phyloP scores from a whole-genome alignment of 1,140 invertebrate species.

The Amphibalanus amphitrite region DNA sequence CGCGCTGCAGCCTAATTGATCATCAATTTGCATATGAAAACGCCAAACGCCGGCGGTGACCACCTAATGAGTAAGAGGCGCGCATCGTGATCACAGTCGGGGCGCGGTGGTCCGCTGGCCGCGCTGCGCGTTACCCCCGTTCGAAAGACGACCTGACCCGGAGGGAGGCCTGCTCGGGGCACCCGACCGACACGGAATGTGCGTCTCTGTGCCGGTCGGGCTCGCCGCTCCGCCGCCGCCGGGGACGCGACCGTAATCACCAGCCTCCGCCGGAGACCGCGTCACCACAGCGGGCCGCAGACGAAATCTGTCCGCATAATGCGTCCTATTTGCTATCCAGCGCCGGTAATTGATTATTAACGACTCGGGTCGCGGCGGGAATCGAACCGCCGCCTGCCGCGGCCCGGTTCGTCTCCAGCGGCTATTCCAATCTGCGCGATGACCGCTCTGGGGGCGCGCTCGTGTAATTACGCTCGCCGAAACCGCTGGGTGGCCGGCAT shows the following conservation, averaged over 20 bases:
- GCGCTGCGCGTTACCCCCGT: too few relatives aligned
- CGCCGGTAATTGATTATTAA: not conserved
- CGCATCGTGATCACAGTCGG: too few relatives aligned
- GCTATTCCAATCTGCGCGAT: not conserved
- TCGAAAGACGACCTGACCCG: too few relatives aligned
- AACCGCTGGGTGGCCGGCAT: not conserved
- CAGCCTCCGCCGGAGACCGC: not conserved
- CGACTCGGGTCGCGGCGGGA: too few relatives aligned
- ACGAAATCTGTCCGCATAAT: not conserved
- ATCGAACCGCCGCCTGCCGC: not conserved
- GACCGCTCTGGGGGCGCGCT: not conserved
- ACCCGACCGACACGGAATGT: too few relatives aligned
- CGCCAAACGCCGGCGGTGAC: not conserved
- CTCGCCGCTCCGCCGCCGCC: too few relatives aligned
- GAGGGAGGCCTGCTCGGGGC: too few relatives aligned
- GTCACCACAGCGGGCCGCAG: too few relatives aligned
- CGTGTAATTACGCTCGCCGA: not conserved
- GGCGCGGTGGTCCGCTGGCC: too few relatives aligned
- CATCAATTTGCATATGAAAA: not conserved
- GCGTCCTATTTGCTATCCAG: not conserved
- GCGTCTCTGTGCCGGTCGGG: too few relatives aligned
- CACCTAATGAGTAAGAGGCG: not conserved
- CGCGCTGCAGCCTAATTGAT: not conserved
- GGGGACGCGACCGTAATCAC: not conserved
- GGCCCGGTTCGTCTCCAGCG: not conserved